These are phyloP conservation scores for Blastobasis lacticolella DNA, from an alignment of 2,888 invertebrate species.

Conservation along the genomic window DNA sequence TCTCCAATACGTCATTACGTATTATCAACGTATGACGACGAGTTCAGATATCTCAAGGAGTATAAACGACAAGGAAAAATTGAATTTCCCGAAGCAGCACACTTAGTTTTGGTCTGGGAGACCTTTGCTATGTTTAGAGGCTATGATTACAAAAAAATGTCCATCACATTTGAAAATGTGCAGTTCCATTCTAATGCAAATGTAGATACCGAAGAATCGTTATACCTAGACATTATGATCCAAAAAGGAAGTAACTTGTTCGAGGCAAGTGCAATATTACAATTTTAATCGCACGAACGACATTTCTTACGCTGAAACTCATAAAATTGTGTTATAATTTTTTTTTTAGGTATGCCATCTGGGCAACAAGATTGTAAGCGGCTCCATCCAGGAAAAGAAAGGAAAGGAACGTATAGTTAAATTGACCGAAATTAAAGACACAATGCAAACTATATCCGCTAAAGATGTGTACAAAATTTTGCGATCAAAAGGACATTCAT, in stretches of 20 bases:
- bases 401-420: too few species aligned
- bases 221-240: slow-evolving; percentile 19
- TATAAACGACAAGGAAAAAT: slow-evolving; percentile 32
- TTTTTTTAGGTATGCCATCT: too few species aligned
- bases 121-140: slow-evolving; percentile 56
- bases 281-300: too few species aligned
- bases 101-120: slow-evolving; percentile 66
- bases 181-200: slow-evolving; percentile 18
- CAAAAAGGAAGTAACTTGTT: slow-evolving; percentile 23
- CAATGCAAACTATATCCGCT: neutral
- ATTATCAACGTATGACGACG: slow-evolving; percentile 40
- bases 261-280: slow-evolving; percentile 24
- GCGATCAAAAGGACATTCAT: slow-evolving; percentile 23
- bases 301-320: too few species aligned
- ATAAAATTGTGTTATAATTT: too few species aligned
- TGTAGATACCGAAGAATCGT: slow-evolving; percentile 12
- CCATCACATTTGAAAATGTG: slow-evolving; percentile 19
- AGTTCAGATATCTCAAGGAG: slow-evolving; percentile 32
- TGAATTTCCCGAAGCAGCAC: slow-evolving; percentile 77
- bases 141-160: slow-evolving; percentile 38
- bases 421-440: too few species aligned
- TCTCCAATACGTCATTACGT: slow-evolving; percentile 25
- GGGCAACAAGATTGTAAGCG: too few species aligned
- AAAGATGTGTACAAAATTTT: slow-evolving; percentile 28
- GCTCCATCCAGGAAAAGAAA: too few species aligned